A percentile compares a stretch with the other conserved stretches of the same genome.
phyloP scores from a whole-genome alignment of 2,888 invertebrate genomes.

The Drosophila hawaiiensis region DNA sequence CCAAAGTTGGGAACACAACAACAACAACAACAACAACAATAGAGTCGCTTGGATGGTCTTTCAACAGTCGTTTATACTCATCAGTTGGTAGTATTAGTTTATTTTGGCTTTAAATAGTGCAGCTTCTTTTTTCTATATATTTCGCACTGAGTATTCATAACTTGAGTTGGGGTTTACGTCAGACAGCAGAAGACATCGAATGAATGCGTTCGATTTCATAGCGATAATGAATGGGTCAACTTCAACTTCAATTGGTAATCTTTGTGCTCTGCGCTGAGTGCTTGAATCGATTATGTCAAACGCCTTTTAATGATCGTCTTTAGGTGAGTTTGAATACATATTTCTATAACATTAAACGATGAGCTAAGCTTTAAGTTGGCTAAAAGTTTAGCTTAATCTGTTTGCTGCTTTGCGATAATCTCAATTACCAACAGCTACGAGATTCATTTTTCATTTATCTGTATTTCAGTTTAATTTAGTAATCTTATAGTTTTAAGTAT shows the following conservation, averaged over 20 bases:
- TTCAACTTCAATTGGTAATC: conserved; percentile 16
- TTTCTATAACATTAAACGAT: not conserved
- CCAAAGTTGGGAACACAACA: not conserved
- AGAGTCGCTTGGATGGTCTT: conserved; percentile 23
- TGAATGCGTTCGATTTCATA: conserved; percentile 31
- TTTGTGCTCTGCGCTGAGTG: not conserved
- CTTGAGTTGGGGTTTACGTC: conserved; percentile 30
- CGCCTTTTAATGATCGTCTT: conserved; percentile 7
- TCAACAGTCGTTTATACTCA: conserved; percentile 14
- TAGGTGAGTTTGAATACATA: not conserved
- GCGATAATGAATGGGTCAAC: conserved; percentile 27
- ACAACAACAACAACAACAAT: conserved; percentile 8
- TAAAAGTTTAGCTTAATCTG: not conserved
- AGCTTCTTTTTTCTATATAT: conserved; percentile 10
- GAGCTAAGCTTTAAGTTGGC: not conserved
- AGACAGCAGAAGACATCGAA: conserved; percentile 9
- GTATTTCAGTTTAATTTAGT: not conserved
- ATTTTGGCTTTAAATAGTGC: conserved; percentile 20
- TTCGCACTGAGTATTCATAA: conserved; percentile 7
- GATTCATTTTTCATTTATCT: not conserved
- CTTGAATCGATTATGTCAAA: conserved; percentile 21
- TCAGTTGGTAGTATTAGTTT: not conserved
- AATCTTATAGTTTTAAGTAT: not conserved
- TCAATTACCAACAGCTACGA: not conserved
- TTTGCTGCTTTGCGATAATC: not conserved